Evolutionary conservation across 2,888 invertebrate genomes (phyloP), one percentile per base, ranked within the genome.

Genomic region (Drosophila subquinaria): DNA sequence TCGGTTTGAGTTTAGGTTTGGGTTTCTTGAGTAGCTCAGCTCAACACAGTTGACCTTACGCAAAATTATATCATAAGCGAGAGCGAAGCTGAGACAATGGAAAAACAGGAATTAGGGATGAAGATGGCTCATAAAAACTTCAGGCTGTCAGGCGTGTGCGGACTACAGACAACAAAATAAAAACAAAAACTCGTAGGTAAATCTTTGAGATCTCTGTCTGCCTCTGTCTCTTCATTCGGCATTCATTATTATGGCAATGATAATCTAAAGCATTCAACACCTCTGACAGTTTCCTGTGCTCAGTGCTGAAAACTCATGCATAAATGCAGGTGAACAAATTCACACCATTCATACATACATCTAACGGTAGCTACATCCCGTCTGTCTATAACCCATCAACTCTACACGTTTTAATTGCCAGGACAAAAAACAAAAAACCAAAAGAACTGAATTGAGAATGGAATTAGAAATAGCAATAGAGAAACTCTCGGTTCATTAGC

Each of bases 311-410:
- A 33, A 57, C 63, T 75, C 76, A 79, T 76, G 62, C 51, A 80
- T 80, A 64, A 64, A 77, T 77, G 77, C 72, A 73, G 81, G 88
- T 89, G 83, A 81, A 81, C 70, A 87, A 81, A 83, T 89, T 83
- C 89, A 83, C 89, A 89, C 83, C 68, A 47, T 42, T 42, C 61
- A 59, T 38, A 57, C 38, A 57, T 10, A 15, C 43, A 20, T 67
- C 81, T 87, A 84, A 84, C 89, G 83, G 83, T 84, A 84, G 85
- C 72, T 61, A 81, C 88, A 81, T 87, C 89, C 89, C 89, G 86
- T 66, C 23, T 45, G 20, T 33, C 45, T 30, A 5, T 27, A 36
- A 36, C 48, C 45, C 62, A 63, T 35, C 60, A 64, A 62, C 56
- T 48, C 53, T 36, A 55, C 47, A 48, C 55, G 59, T 71, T 81